Percentiles rank a stretch among this genome's conserved stretches.
Conservation (phyloP, 37 sponge, comb jelly and placozoan species). For the Geodia barretti region DNA sequence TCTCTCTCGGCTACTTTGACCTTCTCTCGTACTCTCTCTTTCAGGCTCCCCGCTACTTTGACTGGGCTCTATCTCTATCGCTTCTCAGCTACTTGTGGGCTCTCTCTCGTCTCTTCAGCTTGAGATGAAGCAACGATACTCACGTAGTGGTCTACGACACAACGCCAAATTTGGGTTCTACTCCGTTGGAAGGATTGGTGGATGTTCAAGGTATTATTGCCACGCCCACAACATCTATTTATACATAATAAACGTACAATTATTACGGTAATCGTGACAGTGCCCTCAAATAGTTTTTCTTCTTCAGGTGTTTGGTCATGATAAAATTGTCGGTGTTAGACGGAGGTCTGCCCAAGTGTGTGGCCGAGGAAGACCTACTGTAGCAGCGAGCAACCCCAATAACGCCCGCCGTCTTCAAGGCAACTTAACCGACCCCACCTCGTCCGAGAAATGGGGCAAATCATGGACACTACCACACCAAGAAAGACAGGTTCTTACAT, state of each 20-base stretch:
- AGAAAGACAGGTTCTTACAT: constrained; percentile 49
- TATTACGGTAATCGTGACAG: background rate
- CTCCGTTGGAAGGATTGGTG: constrained; percentile 70
- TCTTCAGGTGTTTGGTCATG: constrained; percentile 67
- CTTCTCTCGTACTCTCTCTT: no score
- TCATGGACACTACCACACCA: constrained; percentile 18
- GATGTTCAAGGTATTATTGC: constrained; percentile 65
- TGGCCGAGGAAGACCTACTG: constrained; percentile 38
- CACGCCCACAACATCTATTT: no score
- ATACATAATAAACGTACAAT: no score
- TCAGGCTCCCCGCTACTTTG: constrained; percentile 44
- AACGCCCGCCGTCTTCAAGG: constrained; percentile 35
- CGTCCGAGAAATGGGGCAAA: constrained; percentile 20
- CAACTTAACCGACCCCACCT: constrained; percentile 22
- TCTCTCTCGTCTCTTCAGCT: constrained; percentile 10
- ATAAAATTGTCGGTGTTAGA: constrained; percentile 76
- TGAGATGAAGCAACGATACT: constrained; percentile 61
- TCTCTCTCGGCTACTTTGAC: no score
- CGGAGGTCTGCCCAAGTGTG: constrained; percentile 83
- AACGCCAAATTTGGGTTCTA: constrained; percentile 73
- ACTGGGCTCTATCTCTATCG: no score
- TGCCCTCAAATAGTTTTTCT: background rate
- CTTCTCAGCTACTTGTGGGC: background rate
- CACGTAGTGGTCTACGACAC: constrained; percentile 85
- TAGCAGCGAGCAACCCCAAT: constrained; percentile 18